phyloP scores from a whole-genome alignment of 2,113 vertebrate species.

The Tetrao urogallus region DNA sequence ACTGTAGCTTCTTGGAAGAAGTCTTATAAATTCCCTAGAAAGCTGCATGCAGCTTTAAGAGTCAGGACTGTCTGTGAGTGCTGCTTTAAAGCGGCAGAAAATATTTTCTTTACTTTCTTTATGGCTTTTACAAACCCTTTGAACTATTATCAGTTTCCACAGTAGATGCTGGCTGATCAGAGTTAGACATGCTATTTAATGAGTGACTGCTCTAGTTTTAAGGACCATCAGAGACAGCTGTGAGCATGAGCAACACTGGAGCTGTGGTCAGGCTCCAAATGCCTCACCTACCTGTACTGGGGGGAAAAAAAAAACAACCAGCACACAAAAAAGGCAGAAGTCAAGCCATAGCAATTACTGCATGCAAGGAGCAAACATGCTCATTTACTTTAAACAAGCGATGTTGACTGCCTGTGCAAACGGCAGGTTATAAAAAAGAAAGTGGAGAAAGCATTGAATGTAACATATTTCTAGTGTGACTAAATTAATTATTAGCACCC shows the following conservation, averaged over 20 bases:
- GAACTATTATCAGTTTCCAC: background rate
- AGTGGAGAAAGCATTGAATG: slow-evolving; percentile 10
- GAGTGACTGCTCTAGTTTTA: background rate
- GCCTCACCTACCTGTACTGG: background rate
- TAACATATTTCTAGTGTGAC: background rate
- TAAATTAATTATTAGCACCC: slow-evolving; percentile 30
- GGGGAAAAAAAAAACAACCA: background rate
- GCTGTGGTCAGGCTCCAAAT: background rate
- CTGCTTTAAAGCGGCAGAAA: slow-evolving; percentile 8
- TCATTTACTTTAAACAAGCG: background rate
- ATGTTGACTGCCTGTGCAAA: background rate
- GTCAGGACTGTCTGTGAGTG: background rate
- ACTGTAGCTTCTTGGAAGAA: background rate
- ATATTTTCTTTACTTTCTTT: background rate
- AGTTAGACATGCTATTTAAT: background rate
- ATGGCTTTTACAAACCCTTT: background rate
- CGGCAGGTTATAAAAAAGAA: slow-evolving; percentile 1
- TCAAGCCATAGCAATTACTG: background rate
- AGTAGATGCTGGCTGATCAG: background rate
- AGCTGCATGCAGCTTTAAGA: background rate
- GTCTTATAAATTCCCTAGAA: background rate
- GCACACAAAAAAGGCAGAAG: background rate
- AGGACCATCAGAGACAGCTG: background rate
- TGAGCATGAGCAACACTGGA: background rate
- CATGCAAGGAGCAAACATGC: background rate